These are phyloP conservation scores for Rhabdornis inornatus DNA, from an alignment of 2,113 vertebrate genomes.

Conservation along the genomic window DNA sequence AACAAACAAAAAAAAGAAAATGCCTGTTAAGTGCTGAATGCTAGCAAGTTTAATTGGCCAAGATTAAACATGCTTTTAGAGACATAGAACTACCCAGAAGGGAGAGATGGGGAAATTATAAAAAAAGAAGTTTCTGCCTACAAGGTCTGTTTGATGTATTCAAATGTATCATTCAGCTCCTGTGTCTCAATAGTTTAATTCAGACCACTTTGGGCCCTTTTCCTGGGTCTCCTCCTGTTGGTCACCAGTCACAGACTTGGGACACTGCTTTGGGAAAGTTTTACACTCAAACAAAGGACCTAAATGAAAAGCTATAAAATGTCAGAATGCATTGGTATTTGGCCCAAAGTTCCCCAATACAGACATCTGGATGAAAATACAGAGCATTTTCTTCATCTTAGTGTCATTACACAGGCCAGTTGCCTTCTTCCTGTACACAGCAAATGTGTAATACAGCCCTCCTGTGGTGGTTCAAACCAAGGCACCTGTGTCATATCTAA, in stretches of 20 bases:
- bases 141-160: not conserved
- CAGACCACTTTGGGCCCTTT: not conserved
- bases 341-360: not conserved
- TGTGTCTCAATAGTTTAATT: not conserved
- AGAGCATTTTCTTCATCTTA: not conserved
- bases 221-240: not conserved
- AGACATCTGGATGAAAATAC: not conserved
- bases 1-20: not conserved
- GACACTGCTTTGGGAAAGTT: not conserved
- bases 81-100: not conserved
- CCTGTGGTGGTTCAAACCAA: not conserved
- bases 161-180: not conserved
- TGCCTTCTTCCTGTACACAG: not conserved
- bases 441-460: not conserved
- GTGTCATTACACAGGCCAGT: not conserved
- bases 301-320: not conserved
- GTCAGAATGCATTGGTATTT: not conserved
- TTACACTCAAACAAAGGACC: not conserved
- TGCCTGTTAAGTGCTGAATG: not conserved
- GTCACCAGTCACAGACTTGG: not conserved
- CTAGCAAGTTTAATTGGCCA: not conserved
- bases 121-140: not conserved
- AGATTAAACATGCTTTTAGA: not conserved
- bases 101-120: fast-evolving
- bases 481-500: not conserved